Evolutionary conservation across 2,888 invertebrate genomes (phyloP).

Genomic region (Selenia dentaria): DNA sequence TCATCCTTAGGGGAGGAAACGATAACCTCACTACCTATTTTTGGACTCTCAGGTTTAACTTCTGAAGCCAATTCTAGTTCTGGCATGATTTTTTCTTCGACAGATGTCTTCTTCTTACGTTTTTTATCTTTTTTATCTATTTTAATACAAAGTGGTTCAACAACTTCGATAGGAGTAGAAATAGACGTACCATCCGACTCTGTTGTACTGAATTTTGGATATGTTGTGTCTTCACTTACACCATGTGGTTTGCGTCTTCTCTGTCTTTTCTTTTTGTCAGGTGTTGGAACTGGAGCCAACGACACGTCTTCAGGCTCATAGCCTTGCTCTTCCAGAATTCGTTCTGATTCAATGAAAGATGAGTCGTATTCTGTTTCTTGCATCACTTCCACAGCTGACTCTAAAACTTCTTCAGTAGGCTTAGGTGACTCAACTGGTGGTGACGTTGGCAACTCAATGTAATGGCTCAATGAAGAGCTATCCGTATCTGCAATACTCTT

Average conservation of each 20-base stretch:
- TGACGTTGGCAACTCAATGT: slow-evolving; percentile 70
- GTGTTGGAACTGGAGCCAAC: slow-evolving; percentile 52
- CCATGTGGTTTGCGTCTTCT: slow-evolving; percentile 67
- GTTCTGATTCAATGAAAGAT: slow-evolving; percentile 69
- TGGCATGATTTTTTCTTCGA: slow-evolving; percentile 47
- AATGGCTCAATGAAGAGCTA: slow-evolving; percentile 74
- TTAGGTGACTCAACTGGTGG: slow-evolving; percentile 78
- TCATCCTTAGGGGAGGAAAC: slow-evolving; percentile 83
- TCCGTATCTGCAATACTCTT: slow-evolving; percentile 65
- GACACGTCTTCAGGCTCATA: slow-evolving; percentile 90
- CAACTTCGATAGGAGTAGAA: slow-evolving; percentile 54
- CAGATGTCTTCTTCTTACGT: slow-evolving; percentile 73
- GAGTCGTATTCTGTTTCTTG: slow-evolving; percentile 64
- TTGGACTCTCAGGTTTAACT: slow-evolving; percentile 67
- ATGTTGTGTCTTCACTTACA: slow-evolving; percentile 69
- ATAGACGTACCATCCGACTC: slow-evolving; percentile 66
- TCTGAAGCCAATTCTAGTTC: slow-evolving; percentile 38
- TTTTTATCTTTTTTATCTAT: slow-evolving; percentile 74
- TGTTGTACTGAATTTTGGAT: slow-evolving; percentile 66
- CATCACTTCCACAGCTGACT: slow-evolving; percentile 31
- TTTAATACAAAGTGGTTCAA: slow-evolving; percentile 47
- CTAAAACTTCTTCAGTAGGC: slow-evolving; percentile 50
- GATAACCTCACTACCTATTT: slow-evolving; percentile 74
- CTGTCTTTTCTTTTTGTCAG: slow-evolving; percentile 79
- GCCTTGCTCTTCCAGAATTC: slow-evolving; percentile 84